These are phyloP conservation scores for Melitaea athalia DNA, from an alignment of 2,888 invertebrate species.

Conservation along the genomic window DNA sequence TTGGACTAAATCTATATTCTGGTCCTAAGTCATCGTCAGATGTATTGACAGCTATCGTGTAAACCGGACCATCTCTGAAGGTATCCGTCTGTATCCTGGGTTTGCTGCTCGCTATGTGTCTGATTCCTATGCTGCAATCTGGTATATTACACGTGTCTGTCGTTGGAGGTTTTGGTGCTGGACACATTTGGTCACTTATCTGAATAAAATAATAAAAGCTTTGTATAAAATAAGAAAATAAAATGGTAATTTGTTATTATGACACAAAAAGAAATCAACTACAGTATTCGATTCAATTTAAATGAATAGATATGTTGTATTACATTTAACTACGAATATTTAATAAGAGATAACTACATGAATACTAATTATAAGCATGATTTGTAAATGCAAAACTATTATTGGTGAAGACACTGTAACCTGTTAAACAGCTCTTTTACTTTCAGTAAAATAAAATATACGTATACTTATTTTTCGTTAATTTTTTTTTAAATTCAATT, in stretches of 20 bases:
- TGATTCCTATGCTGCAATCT: constrained; percentile 56
- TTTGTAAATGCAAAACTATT: too few species aligned
- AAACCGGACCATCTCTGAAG: constrained; percentile 70
- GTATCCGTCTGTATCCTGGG: constrained; percentile 61
- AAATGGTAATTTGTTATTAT: background rate
- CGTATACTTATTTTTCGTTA: too few species aligned
- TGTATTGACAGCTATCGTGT: constrained; percentile 65
- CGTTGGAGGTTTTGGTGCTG: constrained; percentile 59
- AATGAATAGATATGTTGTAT: too few species aligned
- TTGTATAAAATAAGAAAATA: background rate
- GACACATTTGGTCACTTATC: constrained; percentile 73
- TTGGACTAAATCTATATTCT: constrained; percentile 65
- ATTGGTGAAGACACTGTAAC: too few species aligned
- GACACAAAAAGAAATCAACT: too few species aligned
- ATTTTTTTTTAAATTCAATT: background rate
- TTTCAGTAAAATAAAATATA: too few species aligned
- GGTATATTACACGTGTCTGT: constrained; percentile 65
- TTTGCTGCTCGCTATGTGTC: constrained; percentile 52
- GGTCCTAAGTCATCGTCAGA: constrained; percentile 66
- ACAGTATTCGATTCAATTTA: too few species aligned
- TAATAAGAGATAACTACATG: too few species aligned
- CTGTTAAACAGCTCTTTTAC: too few species aligned
- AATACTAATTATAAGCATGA: too few species aligned
- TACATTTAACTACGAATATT: too few species aligned
- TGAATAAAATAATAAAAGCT: constrained; percentile 36